Evolutionary conservation across 2,888 invertebrate genomes (phyloP).

Genomic region (Orthonevra nobilis): DNA sequence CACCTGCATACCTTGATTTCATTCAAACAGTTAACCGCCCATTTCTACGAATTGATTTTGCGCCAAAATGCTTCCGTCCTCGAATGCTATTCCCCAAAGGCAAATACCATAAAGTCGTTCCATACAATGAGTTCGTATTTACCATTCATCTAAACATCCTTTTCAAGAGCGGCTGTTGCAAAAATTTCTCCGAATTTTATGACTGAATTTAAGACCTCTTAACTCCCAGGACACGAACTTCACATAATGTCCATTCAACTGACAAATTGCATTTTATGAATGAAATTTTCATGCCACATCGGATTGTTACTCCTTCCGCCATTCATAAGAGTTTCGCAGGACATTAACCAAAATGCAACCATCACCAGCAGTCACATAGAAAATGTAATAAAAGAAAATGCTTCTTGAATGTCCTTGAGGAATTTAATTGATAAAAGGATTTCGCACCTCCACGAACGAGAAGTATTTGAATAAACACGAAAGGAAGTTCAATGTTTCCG

Average conservation of each 20-base stretch:
- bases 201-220: slow-evolving; percentile 28
- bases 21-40: background rate
- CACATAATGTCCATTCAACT: slow-evolving; percentile 9
- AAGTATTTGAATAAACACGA: slow-evolving; percentile 29
- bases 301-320: slow-evolving; percentile 34
- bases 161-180: slow-evolving; percentile 16
- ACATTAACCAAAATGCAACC: slow-evolving; percentile 21
- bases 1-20: no score
- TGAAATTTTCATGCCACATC: slow-evolving; percentile 35
- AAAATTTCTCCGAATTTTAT: slow-evolving; percentile 51
- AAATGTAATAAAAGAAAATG: no score
- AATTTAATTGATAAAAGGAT: background rate
- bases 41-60: background rate
- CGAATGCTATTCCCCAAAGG: slow-evolving; percentile 41
- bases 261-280: slow-evolving; percentile 53
- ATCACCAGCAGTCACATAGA: no score
- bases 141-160: background rate
- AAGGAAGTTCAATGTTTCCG: slow-evolving; percentile 18
- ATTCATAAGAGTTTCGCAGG: slow-evolving; percentile 13
- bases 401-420: slow-evolving; percentile 33
- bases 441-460: slow-evolving; percentile 54
- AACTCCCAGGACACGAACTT: slow-evolving; percentile 47
- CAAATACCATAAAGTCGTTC: background rate
- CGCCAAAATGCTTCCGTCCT: slow-evolving; percentile 7
- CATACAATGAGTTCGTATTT: slow-evolving; percentile 12